Evolutionary conservation across 2,797 vertebrate species (phyloP).

Genomic region (Siniperca scherzeri): DNA sequence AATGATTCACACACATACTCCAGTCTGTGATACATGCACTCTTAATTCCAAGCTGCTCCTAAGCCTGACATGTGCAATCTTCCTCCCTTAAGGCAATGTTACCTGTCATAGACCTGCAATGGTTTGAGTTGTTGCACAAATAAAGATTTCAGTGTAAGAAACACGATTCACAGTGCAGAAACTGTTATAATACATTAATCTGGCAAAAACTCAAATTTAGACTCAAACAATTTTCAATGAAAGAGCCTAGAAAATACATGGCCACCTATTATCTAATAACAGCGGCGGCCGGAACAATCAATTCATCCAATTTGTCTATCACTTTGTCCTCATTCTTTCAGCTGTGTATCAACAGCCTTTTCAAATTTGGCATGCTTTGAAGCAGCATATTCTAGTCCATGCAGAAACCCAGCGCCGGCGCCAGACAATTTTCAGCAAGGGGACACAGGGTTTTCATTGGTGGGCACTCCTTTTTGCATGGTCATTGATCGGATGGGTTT

Average conservation of each 20-base stretch:
- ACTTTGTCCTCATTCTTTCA: constrained; percentile 69
- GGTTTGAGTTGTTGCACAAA: constrained; percentile 22
- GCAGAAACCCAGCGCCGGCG: constrained; percentile 12
- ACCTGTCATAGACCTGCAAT: constrained; percentile 1
- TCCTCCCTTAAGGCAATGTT: not conserved
- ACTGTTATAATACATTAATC: not conserved
- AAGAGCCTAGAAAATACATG: not conserved
- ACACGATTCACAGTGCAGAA: not conserved
- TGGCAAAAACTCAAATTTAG: not conserved
- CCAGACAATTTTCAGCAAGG: no score
- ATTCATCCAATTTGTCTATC: constrained; percentile 34
- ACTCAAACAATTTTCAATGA: not conserved
- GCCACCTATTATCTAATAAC: constrained; percentile 27
- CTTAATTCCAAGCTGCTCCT: constrained; percentile 13
- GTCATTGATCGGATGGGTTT: no score
- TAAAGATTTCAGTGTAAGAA: not conserved
- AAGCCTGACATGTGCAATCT: constrained; percentile 2
- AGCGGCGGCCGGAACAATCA: not conserved
- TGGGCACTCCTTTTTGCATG: no score
- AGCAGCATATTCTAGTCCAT: constrained; percentile 42
- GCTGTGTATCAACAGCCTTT: constrained; percentile 51
- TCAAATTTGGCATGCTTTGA: constrained; percentile 53
- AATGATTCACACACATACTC: constrained; percentile 1
- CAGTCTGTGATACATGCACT: not conserved
- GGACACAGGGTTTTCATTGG: no score